These are phyloP conservation scores for Pelodiscus sinensis DNA, from an alignment of 2,113 vertebrate species.

Conservation along the genomic window DNA sequence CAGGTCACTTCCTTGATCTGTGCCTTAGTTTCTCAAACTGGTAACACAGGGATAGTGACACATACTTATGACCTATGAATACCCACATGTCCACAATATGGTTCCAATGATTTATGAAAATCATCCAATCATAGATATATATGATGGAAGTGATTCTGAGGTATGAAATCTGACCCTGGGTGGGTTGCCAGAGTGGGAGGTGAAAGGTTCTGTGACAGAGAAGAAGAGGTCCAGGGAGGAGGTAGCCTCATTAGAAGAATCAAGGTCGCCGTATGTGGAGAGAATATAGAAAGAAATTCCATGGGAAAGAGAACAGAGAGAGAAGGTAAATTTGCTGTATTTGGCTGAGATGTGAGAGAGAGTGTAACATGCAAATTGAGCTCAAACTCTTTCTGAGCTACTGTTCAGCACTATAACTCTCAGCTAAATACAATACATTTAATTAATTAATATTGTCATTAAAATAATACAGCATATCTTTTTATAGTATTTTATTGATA, in stretches of 20 bases:
- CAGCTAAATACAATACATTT: neutral
- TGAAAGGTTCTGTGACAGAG: neutral
- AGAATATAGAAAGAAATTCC: neutral
- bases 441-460: neutral
- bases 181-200: neutral
- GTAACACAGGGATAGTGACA: neutral
- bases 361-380: accelerated
- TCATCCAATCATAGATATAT: neutral
- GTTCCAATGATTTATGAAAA: neutral
- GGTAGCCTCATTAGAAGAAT: neutral
- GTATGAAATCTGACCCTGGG: neutral
- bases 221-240: neutral
- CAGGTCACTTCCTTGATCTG: neutral
- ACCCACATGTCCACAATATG: neutral
- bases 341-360: neutral
- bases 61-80: neutral
- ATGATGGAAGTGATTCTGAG: neutral
- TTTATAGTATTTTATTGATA: conserved; percentile 2
- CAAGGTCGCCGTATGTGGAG: neutral
- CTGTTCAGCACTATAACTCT: neutral
- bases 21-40: neutral
- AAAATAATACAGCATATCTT: neutral
- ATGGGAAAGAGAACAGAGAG: neutral
- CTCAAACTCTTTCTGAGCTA: neutral
- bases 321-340: neutral